phyloP scores from a whole-genome alignment of 2,888 invertebrate species.

The Pseudanteris insignis region DNA sequence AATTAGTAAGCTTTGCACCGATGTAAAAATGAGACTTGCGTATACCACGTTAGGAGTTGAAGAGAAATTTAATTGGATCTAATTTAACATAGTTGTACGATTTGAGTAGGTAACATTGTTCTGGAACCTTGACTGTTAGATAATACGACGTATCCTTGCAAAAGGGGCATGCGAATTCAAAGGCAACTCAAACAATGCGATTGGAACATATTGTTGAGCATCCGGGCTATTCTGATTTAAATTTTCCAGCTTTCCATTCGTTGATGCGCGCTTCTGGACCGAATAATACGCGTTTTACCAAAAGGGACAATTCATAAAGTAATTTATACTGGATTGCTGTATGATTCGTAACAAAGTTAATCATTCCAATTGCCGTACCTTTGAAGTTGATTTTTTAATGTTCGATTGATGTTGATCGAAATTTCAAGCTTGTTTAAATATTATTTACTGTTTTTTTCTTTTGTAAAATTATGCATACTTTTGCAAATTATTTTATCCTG shows the following conservation, averaged over 20 bases:
- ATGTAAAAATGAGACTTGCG: constrained; percentile 5
- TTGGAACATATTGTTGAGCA: constrained; percentile 57
- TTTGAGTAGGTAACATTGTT: constrained; percentile 40
- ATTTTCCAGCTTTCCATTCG: constrained; percentile 53
- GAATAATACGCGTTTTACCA: constrained; percentile 45
- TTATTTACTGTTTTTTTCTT: no score
- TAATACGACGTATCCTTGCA: constrained; percentile 40
- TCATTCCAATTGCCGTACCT: no score
- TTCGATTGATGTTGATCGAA: no score
- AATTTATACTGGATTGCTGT: constrained; percentile 28
- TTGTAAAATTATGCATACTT: no score
- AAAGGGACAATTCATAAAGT: constrained; percentile 42
- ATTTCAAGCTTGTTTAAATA: no score
- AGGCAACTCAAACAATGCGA: constrained; percentile 55
- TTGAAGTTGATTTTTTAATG: no score
- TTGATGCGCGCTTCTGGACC: constrained; percentile 38
- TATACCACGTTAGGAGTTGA: constrained; percentile 14
- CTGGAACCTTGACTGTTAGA: constrained; percentile 43
- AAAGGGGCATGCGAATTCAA: constrained; percentile 48
- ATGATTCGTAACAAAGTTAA: no score
- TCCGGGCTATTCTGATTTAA: constrained; percentile 62
- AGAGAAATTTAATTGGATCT: constrained; percentile 38
- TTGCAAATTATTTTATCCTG: no score
- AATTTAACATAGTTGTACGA: constrained; percentile 36
- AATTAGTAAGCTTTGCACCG: constrained; percentile 20